Percentiles rank a stretch among this genome's conserved stretches.
Evolutionary conservation across 1,140 invertebrate genomes (phyloP).

Genomic region (Rhyzopertha dominica): DNA sequence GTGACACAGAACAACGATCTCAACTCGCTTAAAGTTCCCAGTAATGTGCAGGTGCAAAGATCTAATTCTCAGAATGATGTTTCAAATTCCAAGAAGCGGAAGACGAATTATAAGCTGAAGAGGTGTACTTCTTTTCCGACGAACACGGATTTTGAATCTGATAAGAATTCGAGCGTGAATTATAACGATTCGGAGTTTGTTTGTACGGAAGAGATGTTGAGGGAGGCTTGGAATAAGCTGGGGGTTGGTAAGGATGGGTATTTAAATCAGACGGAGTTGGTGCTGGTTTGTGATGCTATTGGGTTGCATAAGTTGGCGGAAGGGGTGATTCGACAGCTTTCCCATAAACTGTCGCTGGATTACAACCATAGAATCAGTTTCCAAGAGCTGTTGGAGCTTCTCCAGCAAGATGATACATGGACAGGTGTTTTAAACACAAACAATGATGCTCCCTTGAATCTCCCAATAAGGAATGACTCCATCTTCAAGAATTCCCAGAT

Average conservation of each 20-base stretch:
- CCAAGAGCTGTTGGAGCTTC: slow-evolving; percentile 60
- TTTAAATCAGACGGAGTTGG: slow-evolving; percentile 55
- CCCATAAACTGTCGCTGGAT: slow-evolving; percentile 60
- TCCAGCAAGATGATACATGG: slow-evolving; percentile 51
- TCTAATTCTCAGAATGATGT: slow-evolving; percentile 51
- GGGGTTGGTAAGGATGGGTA: slow-evolving; percentile 58
- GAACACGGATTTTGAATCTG: slow-evolving; percentile 21
- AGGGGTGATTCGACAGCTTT: slow-evolving; percentile 60
- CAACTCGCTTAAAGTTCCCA: slow-evolving; percentile 23
- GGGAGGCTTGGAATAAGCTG: slow-evolving; percentile 55
- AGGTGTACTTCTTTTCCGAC: slow-evolving; percentile 50
- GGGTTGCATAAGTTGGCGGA: slow-evolving; percentile 58
- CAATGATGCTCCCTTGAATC: slow-evolving; percentile 32
- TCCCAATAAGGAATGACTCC: slow-evolving; percentile 30
- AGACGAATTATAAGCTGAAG: slow-evolving; percentile 48
- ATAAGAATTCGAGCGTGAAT: slow-evolving; percentile 19
- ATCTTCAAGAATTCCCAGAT: slow-evolving; percentile 35
- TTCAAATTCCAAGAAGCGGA: slow-evolving; percentile 44
- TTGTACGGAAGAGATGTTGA: slow-evolving; percentile 45
- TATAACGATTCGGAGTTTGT: slow-evolving; percentile 30
- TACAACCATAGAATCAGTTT: slow-evolving; percentile 63
- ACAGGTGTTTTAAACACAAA: slow-evolving; percentile 43
- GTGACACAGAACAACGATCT: slow-evolving; percentile 32
- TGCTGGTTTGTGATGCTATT: slow-evolving; percentile 55
- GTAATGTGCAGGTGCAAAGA: slow-evolving; percentile 44